Percentiles rank a stretch among this genome's conserved stretches.
phyloP scores from a whole-genome alignment of 2,113 vertebrate genomes.

The Rissa tridactyla region DNA sequence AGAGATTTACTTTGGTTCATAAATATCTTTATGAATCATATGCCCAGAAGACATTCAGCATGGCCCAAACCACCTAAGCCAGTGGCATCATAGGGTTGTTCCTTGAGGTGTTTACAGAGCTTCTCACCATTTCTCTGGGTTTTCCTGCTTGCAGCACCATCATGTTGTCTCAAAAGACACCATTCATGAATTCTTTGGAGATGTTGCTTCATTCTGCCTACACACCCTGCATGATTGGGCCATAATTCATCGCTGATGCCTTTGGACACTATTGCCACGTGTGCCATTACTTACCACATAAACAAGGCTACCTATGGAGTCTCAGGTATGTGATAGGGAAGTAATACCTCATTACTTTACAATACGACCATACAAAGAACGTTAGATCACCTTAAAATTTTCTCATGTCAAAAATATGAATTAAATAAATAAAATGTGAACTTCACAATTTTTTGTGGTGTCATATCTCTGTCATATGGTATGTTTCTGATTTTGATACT shows the following conservation, averaged over 20 bases:
- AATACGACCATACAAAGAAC: not conserved
- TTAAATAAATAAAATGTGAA: not conserved
- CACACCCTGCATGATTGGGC: not conserved
- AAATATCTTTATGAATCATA: not conserved
- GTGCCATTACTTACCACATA: not conserved
- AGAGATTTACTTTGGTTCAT: not conserved
- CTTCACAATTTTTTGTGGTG: not conserved
- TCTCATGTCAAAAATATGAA: not conserved
- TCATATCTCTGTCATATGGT: not conserved
- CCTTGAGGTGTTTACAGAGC: not conserved
- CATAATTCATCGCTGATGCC: not conserved
- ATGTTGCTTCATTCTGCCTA: not conserved
- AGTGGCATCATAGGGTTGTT: not conserved
- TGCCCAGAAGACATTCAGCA: not conserved
- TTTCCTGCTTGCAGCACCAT: not conserved
- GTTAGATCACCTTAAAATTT: not conserved
- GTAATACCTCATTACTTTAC: not conserved
- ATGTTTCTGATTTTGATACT: not conserved
- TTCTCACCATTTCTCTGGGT: not conserved
- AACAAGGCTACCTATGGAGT: not conserved
- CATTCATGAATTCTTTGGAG: not conserved
- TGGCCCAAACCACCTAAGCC: not conserved
- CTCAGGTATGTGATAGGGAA: not conserved
- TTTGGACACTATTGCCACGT: not conserved
- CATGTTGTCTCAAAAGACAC: not conserved